Evolutionary conservation across 2,113 vertebrate species (phyloP), one percentile per base, ranked within the genome.

Genomic region (Lycocorax pyrrhopterus): DNA sequence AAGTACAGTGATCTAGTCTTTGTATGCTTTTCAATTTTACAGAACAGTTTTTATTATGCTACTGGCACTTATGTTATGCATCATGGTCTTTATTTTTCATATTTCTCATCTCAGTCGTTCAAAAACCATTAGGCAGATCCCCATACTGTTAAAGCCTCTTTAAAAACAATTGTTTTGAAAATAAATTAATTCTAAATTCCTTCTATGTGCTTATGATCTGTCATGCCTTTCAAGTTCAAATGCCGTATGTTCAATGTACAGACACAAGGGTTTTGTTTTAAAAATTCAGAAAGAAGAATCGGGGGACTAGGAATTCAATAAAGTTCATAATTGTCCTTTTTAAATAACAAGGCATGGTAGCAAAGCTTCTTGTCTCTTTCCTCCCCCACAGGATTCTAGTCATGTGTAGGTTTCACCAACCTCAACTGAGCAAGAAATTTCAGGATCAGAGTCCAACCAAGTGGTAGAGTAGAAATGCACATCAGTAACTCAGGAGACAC

Each of bases 161-260:
- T 84, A 87, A 93, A 95, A 94, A 60, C 47, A 89, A 94, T 91
- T 91, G 72, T 72, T 95, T 76, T 90, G 77, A 73, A 89, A 84
- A 87, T 30, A 89, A 87, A 89, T 91, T 79, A 76, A 58, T 78
- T 84, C 18, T 52, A 49, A 84, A 75, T 75, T 87, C n/a, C 17
- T 71, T 89, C 56, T 53, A 19, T 64, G 32, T 53, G 25, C 32
- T 51, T 79, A 44, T 74, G 68, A 77, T 83, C 68, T 89, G 19
- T 49, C 69, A 78, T 35, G 69, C 41, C 64, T 94, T 81, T 93
- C 39, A 67, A 84, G 56, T 86, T 92, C 64, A 81, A 55, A 66
- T 68, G 52, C 44, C 83, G 67, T 59, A 52, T 25, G 16, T 75
- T 81, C 76, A 75, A 52, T 16, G 13, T 25, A 55, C 2, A 64